Percentiles rank a stretch among this genome's conserved stretches.
Conservation (phyloP, 2,113 vertebrate species). For the Leptocoma aspasia region DNA sequence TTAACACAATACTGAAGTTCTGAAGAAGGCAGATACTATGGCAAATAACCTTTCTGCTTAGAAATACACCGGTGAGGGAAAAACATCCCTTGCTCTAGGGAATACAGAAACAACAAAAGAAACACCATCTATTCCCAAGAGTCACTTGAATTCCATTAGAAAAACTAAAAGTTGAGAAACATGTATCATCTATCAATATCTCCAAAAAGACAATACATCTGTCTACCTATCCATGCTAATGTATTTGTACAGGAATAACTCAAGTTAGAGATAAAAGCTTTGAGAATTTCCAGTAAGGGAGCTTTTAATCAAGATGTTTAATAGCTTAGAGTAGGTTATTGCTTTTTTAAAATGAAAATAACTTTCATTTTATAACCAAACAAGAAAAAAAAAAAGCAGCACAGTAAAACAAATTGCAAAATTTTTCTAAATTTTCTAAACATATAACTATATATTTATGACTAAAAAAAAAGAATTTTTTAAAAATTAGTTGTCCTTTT, state of each 20-base stretch:
- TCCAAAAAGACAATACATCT: neutral
- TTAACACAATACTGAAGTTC: neutral
- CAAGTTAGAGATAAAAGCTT: neutral
- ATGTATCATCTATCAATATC: neutral
- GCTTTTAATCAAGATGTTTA: neutral
- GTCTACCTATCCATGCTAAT: neutral
- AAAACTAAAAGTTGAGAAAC: neutral
- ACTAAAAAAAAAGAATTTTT: neutral
- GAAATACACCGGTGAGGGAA: neutral
- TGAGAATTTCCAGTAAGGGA: neutral
- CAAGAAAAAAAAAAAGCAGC: neutral
- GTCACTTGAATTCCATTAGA: neutral
- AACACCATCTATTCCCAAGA: neutral
- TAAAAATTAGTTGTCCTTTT: neutral
- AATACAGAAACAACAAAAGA: neutral
- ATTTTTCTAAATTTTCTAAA: neutral
- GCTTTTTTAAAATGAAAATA: neutral
- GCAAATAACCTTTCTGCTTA: neutral
- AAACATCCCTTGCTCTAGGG: neutral
- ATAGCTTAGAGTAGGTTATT: neutral
- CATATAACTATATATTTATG: neutral
- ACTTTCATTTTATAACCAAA: neutral
- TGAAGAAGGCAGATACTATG: neutral
- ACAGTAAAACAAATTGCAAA: neutral
- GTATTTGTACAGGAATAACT: neutral